Evolutionary conservation across 2,888 invertebrate genomes (phyloP).

Genomic region (Congeria kusceri): DNA sequence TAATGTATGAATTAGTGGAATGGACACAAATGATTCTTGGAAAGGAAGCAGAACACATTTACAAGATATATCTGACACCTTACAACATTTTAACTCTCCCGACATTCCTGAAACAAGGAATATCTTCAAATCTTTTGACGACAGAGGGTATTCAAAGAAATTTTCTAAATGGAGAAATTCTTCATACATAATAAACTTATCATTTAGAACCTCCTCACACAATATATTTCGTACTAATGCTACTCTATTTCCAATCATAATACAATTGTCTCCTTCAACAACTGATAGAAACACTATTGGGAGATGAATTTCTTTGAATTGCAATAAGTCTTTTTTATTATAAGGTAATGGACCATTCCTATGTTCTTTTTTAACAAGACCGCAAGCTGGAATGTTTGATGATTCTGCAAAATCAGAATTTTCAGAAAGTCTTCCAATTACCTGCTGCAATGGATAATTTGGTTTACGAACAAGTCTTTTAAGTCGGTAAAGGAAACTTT

Average conservation of each 20-base stretch:
- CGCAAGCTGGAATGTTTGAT: no score
- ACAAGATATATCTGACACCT: slow-evolving; percentile 21
- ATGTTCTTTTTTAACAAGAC: slow-evolving; percentile 22
- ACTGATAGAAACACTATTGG: slow-evolving; percentile 6
- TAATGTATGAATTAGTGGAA: slow-evolving; percentile 23
- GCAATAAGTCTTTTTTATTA: neutral
- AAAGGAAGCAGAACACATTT: slow-evolving; percentile 49
- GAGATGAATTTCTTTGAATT: slow-evolving; percentile 16
- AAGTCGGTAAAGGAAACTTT: slow-evolving; percentile 75
- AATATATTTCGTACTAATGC: slow-evolving; percentile 19
- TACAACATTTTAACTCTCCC: slow-evolving; percentile 7
- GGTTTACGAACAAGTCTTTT: slow-evolving; percentile 46
- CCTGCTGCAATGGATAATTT: slow-evolving; percentile 33
- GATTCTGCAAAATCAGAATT: slow-evolving; percentile 3
- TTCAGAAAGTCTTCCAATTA: slow-evolving; percentile 41
- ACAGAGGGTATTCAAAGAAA: slow-evolving; percentile 29
- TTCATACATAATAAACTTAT: slow-evolving; percentile 22
- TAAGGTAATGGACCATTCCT: slow-evolving; percentile 21
- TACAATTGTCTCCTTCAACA: slow-evolving; percentile 8
- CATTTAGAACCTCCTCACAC: neutral
- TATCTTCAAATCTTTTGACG: slow-evolving; percentile 37
- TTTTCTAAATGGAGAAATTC: slow-evolving; percentile 18
- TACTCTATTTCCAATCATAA: slow-evolving; percentile 13
- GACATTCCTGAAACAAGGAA: slow-evolving; percentile 31
- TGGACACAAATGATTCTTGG: slow-evolving; percentile 1